Evolutionary conservation across 2,888 invertebrate genomes (phyloP), one percentile per base, ranked within the genome.

Genomic region (Zele albiditarsus): DNA sequence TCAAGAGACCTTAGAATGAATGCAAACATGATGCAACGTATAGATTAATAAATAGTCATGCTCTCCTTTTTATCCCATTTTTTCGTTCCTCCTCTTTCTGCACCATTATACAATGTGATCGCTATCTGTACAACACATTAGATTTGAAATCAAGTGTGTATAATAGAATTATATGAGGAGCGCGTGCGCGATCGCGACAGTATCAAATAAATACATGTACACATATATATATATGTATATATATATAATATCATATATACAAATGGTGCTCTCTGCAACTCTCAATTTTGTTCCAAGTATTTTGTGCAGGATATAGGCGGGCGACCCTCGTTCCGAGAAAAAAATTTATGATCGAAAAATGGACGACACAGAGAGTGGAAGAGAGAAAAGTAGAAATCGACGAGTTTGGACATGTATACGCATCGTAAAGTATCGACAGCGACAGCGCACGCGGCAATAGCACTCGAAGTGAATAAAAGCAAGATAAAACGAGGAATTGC

Each of bases 401-500:
- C 76, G 77, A 62, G 53, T 53, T 53, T 53, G n/a, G 20, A 20
- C 53, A 23, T 53, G 53, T 20, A 5, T 75, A 78, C 75, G 62
- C 72, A 76, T 79, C 78, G 76, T 79, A 78, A 78, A 79, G 71
- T 77, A 79, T 78, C 74, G 77, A 62, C 74, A 74, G 69, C 71
- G 71, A 49, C 46, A 66, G 63, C 68, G 70, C 71, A 46, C 20
- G 58, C 20, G 14, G 38, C 25, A 38, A 33, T 62, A 23, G 3
- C 57, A 33, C 25, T 38, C 5, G 23, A 14, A 46, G 16, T 16
- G 62, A 14, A 28, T 38, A 27, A 3, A 27, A 57, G 58, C 2
- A 23, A 14, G 27, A 33, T 46, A 71, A 57, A 66, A 33, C 33
- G 42, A 25, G 69, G 65, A 66, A 66, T 42, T 68, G 31, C 49